These are phyloP conservation scores for Rhamnusium bicolor DNA, from an alignment of 2,888 invertebrate species.

Conservation along the genomic window DNA sequence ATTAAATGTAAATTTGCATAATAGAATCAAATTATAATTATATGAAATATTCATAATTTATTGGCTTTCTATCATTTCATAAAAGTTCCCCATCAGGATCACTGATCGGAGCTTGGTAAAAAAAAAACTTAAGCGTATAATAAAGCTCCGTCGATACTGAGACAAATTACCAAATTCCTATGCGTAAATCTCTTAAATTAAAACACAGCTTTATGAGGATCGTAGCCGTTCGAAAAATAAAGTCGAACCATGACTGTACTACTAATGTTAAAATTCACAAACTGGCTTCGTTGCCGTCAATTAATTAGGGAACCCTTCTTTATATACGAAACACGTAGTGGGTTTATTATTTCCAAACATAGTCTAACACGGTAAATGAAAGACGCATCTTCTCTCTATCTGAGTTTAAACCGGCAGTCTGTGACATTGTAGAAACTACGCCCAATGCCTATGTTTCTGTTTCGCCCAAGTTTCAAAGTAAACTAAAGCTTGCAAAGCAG, in stretches of 20 bases:
- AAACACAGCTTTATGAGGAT: conserved; percentile 31
- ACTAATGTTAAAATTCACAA: conserved; percentile 34
- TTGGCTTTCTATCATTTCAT: conserved; percentile 2
- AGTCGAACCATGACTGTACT: conserved; percentile 31
- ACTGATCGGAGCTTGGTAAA: not conserved
- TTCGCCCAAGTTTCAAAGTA: not conserved
- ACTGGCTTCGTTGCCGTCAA: conserved; percentile 45
- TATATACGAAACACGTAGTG: conserved; percentile 53
- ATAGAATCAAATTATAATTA: not conserved
- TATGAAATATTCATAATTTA: conserved; percentile 12
- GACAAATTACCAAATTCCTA: conserved; percentile 34
- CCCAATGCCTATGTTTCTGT: not conserved
- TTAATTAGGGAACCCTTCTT: conserved; percentile 52
- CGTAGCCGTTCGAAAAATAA: conserved; percentile 33
- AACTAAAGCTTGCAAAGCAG: not conserved
- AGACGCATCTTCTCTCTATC: conserved; percentile 39
- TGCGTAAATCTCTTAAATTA: conserved; percentile 34
- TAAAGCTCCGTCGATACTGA: conserved; percentile 9
- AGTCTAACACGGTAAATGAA: conserved; percentile 47
- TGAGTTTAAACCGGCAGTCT: conserved; percentile 18
- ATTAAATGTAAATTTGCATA: not conserved
- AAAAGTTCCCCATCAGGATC: conserved; percentile 19
- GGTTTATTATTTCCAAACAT: conserved; percentile 57
- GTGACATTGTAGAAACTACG: conserved; percentile 35
- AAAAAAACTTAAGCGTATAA: conserved; percentile 29